Evolutionary conservation across 2,113 vertebrate species (phyloP), one percentile per base, ranked within the genome.

Genomic region (Sphyrna mokarran): DNA sequence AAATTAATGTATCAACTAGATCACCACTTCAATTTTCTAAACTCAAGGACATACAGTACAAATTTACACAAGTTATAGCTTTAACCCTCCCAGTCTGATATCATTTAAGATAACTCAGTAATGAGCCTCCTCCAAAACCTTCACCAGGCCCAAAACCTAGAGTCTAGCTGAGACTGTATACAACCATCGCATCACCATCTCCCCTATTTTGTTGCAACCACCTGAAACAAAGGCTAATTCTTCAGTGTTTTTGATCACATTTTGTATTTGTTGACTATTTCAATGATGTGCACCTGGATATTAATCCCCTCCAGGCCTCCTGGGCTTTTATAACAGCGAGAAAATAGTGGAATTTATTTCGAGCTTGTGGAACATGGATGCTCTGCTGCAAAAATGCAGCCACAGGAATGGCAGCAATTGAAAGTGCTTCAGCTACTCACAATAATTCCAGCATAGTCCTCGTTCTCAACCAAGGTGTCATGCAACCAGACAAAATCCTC

Each of bases 401-500:
- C 16, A 6, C 20, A 1, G 16, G 37, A 37, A 5, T 20, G 37
- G 37, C 80, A 83, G 20, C 37, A 20, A 18, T 6, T 40, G 37
- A 83, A 83, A 1, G 18, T 0, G 0, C 33, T 95, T 72, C 43
- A 96, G 94, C 20, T 66, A 98, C 98, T 98, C 97, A 99, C 99
- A 96, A 99, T 99, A 93, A 99, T 97, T 23, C 99, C 99, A 22
- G 98, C 99, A 95, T 99, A 99, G 29, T 99, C 99, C 96, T 99
- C 97, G 0, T 98, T 99, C 97, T 99, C 99, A 96, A 97, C 98
- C 96, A 99, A 97, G 0, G 98, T 98, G 95, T 99, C 99, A 70
- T 99, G 99, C n/a, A 99, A 97, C 99, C 99, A 99, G 96, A 99
- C 98, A 96, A 99, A 99, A 96, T 99, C 99, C 97, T 99, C 99